Evolutionary conservation across 2,113 vertebrate genomes (phyloP), one percentile per base, ranked within the genome.

Genomic region (Heteronetta atricapilla): DNA sequence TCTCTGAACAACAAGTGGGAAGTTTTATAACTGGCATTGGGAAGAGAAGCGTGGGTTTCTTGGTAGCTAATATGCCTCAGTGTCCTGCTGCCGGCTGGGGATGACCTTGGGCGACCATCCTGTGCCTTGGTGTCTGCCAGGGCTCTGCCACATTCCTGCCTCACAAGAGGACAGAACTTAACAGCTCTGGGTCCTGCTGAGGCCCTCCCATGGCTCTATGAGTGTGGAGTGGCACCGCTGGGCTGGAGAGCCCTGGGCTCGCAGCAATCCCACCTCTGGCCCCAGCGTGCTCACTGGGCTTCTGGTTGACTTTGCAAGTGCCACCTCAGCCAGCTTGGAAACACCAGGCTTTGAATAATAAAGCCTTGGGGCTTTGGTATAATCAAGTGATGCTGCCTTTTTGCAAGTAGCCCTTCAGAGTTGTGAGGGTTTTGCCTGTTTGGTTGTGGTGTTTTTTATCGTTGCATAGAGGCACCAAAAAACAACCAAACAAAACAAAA

Each of bases 101-200:
- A 83, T 95, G 96, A 96, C 94, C 95, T 96, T 94, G 92, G 81
- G 75, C 88, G 89, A 95, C 92, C 28, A 56, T 83, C 72, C 48
- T 64, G 68, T 92, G 87, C 75, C 81, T 95, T 84, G 34, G 86
- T 81, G 94, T 88, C 90, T 88, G 90, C 82, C 73, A 50, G 90
- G 67, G 36, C 91, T 77, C 64, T 10, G 7, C 69, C 42, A 2
- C 82, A 91, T 93, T 44, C 52, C 70, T 53, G 29, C 38, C 13
- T 93, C 85, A 36, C 26, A n/a, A 74, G 70, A 36, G 67, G 84
- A 42, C 60, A 52, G 55, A 66, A 76, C 84, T 87, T 82, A 28
- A 26, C 64, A 15, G 79, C 36, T 62, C 36, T 0, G 13, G 82
- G 88, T 79, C 75, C 77, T 84, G 60, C 88, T 62, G 90, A 50